Base-by-base conservation (phyloP, 2,113 vertebrate species). In the Anguilla rostrata region DNA sequence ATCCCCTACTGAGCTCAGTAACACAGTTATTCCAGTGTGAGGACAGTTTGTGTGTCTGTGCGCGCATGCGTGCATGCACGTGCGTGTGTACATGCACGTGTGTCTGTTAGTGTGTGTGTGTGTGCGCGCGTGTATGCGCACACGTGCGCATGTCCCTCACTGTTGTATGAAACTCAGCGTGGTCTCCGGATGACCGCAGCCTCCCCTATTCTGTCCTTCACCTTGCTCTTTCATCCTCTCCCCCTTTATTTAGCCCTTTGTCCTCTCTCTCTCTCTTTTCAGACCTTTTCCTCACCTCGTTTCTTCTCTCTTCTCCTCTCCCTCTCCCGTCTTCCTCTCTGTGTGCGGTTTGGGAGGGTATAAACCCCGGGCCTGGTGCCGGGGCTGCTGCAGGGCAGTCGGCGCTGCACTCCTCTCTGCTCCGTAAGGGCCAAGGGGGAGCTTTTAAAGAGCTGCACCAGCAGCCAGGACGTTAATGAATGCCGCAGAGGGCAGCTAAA, bases 381-480 rank as follows among this genome's bases (percentile, higher is more conserved):
- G 15, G 20, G 16, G 1, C 43, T 8, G 8, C 43, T 46, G 14
- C 26, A 63, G 1, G 34, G 71, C 39, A 26, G 14, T 26, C 34
- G 22, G 12, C 46, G 1, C 18, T 85, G 46, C 0, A 1, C 78
- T 40, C 5, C 53, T 3, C 84, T 5, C 53, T n/a, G 34, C 12
- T 79, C 53, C 41, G 53, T 22, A 20, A 57, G n/a, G 18, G 43
- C 71, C 46, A 29, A 46, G 49, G 63, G 88, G 84, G 84, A 90
- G 91, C 91, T 91, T 92, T 92, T 92, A 89, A 91, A 91, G 92
- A 89, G 89, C 75, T 56, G 83, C 12, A 60, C 92, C 90, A 91
- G 86, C 92, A 91, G 87, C 86, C 88, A 88, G 90, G 90, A 86
- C 91, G 88, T 91, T 95, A 95, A 95, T 95, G 94, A 95, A 94